Evolutionary conservation across 2,113 vertebrate genomes (phyloP).

Genomic region (Phoenicopterus ruber): DNA sequence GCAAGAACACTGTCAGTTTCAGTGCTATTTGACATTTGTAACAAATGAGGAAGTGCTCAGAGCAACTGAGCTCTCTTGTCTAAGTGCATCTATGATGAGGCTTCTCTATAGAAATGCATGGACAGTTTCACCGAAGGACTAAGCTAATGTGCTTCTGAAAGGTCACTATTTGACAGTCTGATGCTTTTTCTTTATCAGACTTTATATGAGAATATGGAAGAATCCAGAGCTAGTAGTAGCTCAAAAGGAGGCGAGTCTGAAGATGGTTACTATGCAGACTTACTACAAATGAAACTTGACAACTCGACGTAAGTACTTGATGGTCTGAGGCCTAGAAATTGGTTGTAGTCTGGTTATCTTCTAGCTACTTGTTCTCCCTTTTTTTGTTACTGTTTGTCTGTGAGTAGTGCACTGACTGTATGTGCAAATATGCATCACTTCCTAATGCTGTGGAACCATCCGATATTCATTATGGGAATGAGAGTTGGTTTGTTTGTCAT

Average conservation of each 20-base stretch:
- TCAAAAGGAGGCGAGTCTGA: slow-evolving; percentile 25
- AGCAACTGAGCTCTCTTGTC: neutral
- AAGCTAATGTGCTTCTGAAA: neutral
- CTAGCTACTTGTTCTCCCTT: neutral
- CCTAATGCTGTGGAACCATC: neutral
- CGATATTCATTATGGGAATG: accelerated
- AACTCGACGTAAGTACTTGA: slow-evolving; percentile 82
- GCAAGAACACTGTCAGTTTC: neutral
- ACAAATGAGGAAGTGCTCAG: neutral
- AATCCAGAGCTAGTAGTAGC: neutral
- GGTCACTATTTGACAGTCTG: neutral
- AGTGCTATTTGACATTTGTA: neutral
- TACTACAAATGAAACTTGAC: slow-evolving; percentile 89
- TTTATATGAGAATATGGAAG: slow-evolving; percentile 69
- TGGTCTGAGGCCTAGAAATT: neutral
- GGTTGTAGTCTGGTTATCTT: neutral
- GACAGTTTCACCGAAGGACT: neutral
- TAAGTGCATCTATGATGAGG: neutral
- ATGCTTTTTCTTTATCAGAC: slow-evolving; percentile 19
- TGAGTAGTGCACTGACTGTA: neutral
- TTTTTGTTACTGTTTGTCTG: neutral
- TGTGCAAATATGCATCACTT: neutral
- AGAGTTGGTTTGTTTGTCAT: neutral
- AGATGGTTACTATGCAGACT: slow-evolving; percentile 87
- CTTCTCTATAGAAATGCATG: neutral